Evolutionary conservation across 2,888 invertebrate species (phyloP).

Genomic region (Marasmarcha lunaedactyla): DNA sequence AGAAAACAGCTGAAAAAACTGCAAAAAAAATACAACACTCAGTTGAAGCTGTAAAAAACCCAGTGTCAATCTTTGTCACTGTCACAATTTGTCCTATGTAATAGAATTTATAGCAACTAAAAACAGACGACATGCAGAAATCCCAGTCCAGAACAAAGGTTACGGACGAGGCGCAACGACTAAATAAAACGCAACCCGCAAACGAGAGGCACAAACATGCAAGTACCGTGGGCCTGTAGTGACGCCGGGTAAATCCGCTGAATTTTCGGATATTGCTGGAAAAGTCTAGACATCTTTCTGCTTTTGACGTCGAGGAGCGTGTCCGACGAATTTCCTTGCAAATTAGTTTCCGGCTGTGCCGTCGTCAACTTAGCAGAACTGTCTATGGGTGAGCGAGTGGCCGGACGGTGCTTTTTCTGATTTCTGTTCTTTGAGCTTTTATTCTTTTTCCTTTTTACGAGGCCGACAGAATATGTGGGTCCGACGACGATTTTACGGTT

Average conservation of each 20-base stretch:
- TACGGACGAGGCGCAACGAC: constrained; percentile 34
- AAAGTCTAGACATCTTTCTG: constrained; percentile 76
- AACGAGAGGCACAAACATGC: constrained; percentile 20
- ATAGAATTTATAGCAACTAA: constrained; percentile 39
- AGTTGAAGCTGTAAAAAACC: constrained; percentile 10
- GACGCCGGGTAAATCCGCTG: constrained; percentile 82
- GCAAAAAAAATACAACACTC: constrained; percentile 4
- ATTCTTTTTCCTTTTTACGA: constrained; percentile 65
- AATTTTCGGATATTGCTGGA: constrained; percentile 81
- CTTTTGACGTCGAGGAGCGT: constrained; percentile 52
- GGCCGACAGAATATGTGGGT: constrained; percentile 54
- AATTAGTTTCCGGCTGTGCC: constrained; percentile 37
- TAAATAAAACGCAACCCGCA: constrained; percentile 31
- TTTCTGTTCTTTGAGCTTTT: constrained; percentile 69
- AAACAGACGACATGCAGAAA: constrained; percentile 54
- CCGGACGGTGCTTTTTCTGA: constrained; percentile 62
- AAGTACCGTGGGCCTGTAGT: constrained; percentile 58
- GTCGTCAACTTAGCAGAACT: constrained; percentile 51
- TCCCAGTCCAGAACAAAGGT: constrained; percentile 36
- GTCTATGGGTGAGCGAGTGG: constrained; percentile 62
- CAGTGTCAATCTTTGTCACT: constrained; percentile 21
- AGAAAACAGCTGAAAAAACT: no score
- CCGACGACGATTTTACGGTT: constrained; percentile 44
- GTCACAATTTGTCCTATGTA: constrained; percentile 29
- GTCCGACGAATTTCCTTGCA: constrained; percentile 47